Evolutionary conservation across 2,888 invertebrate species (phyloP).

Genomic region (Dascillus cervinus): DNA sequence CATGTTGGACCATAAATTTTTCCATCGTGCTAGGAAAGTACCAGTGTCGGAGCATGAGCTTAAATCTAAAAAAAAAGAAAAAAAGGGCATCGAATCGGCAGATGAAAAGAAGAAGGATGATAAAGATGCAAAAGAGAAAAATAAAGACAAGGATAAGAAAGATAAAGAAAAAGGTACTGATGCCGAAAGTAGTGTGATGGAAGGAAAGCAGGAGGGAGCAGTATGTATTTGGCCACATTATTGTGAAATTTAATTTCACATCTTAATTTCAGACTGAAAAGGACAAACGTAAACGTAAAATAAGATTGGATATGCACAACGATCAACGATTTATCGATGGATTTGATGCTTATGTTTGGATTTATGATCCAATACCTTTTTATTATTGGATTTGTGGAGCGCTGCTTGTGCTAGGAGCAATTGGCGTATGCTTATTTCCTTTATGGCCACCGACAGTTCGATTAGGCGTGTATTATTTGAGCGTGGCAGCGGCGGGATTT

Average conservation of each 20-base stretch:
- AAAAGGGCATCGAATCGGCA: constrained; percentile 37
- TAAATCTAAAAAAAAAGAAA: constrained; percentile 51
- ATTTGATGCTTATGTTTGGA: constrained; percentile 95
- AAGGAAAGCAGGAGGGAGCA: constrained; percentile 42
- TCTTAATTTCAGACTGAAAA: constrained; percentile 41
- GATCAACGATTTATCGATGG: constrained; percentile 92
- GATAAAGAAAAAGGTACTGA: constrained; percentile 42
- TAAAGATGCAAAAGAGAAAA: constrained; percentile 23
- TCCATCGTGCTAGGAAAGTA: constrained; percentile 88
- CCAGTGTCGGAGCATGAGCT: constrained; percentile 64
- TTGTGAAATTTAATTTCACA: constrained; percentile 4
- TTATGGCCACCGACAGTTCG: constrained; percentile 94
- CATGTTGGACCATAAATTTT: constrained; percentile 89
- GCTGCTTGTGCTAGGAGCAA: constrained; percentile 82
- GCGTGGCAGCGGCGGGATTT: constrained; percentile 90
- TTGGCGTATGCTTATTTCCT: constrained; percentile 96
- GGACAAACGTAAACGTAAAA: constrained; percentile 76
- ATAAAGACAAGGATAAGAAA: constrained; percentile 42
- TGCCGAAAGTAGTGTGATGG: constrained; percentile 49
- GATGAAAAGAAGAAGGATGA: constrained; percentile 50
- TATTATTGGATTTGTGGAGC: constrained; percentile 93
- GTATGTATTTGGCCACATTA: no score
- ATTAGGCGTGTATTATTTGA: constrained; percentile 93
- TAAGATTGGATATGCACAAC: constrained; percentile 94
- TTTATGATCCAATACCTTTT: constrained; percentile 93